phyloP scores from a whole-genome alignment of 2,113 vertebrate genomes.

The Eira barbara region DNA sequence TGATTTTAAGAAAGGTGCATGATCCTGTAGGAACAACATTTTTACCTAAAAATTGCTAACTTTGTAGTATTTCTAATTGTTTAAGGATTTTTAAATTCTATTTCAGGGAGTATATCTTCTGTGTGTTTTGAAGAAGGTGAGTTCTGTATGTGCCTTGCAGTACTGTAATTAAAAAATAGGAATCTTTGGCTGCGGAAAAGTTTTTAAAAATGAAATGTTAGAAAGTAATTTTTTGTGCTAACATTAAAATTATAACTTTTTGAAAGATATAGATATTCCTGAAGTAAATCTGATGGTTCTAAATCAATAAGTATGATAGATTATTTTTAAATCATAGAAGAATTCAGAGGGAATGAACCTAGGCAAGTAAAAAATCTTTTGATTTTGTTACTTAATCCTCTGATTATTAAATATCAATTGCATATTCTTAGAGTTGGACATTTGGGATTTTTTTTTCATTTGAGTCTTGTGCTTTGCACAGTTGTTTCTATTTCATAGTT shows the following conservation, averaged over 20 bases:
- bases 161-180: slow-evolving; percentile 80
- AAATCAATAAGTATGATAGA: slow-evolving; percentile 66
- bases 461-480: background rate
- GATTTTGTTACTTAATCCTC: slow-evolving; percentile 52
- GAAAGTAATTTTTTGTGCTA: slow-evolving; percentile 75
- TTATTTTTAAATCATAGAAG: slow-evolving; percentile 62
- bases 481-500: background rate
- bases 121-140: slow-evolving; percentile 79
- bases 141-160: slow-evolving; percentile 89
- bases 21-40: slow-evolving; percentile 77
- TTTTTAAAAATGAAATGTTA: slow-evolving; percentile 73
- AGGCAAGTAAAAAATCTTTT: slow-evolving; percentile 37
- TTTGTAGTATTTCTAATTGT: slow-evolving; percentile 86
- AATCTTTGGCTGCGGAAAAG: slow-evolving; percentile 77
- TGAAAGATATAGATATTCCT: slow-evolving; percentile 75
- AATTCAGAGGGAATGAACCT: slow-evolving; percentile 54
- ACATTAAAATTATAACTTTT: slow-evolving; percentile 75
- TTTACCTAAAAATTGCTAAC: slow-evolving; percentile 80
- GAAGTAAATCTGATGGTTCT: slow-evolving; percentile 76
- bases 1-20: slow-evolving; percentile 81
- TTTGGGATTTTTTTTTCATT: background rate
- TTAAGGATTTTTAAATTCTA: slow-evolving; percentile 80
- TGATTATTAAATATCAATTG: slow-evolving; percentile 67
- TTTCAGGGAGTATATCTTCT: slow-evolving; percentile 86
- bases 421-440: slow-evolving; percentile 47